Conservation (phyloP, 2,888 invertebrate genomes). For the Agrochola lychnidis region DNA sequence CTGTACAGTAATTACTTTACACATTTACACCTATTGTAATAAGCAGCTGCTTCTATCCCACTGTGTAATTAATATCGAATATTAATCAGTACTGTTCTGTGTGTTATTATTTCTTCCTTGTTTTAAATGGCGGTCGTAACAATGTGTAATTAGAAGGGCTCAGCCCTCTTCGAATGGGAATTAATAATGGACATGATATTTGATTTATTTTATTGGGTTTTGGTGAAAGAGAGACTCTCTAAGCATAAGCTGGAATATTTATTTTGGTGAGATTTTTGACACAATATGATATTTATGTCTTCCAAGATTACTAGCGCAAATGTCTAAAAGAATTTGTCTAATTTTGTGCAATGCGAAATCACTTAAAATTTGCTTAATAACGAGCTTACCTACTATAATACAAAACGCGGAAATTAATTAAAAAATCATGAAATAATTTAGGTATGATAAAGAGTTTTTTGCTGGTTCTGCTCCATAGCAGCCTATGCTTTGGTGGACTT, state of each 20-base stretch:
- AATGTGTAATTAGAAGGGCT: slow-evolving; percentile 62
- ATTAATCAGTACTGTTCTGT: slow-evolving; percentile 60
- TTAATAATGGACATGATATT: slow-evolving; percentile 47
- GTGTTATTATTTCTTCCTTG: slow-evolving; percentile 53
- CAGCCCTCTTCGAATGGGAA: slow-evolving; percentile 40
- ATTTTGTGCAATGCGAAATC: neutral
- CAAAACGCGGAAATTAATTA: neutral
- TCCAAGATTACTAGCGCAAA: neutral
- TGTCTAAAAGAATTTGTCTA: neutral
- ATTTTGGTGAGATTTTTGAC: neutral
- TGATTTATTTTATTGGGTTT: slow-evolving; percentile 55
- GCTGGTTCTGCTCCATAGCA: neutral
- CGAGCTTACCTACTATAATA: neutral
- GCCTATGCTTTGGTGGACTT: neutral
- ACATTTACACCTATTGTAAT: slow-evolving; percentile 63
- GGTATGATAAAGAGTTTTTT: neutral
- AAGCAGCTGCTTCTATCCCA: slow-evolving; percentile 55
- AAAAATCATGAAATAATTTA: neutral
- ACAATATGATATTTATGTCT: neutral
- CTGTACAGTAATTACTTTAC: slow-evolving; percentile 52
- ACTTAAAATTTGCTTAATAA: neutral
- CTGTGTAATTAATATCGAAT: slow-evolving; percentile 60
- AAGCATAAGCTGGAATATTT: neutral
- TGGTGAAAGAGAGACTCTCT: slow-evolving; percentile 13
- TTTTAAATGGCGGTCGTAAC: slow-evolving; percentile 46